Base-by-base conservation (phyloP, 2,888 invertebrate species). In the Acleris holmiana region DNA sequence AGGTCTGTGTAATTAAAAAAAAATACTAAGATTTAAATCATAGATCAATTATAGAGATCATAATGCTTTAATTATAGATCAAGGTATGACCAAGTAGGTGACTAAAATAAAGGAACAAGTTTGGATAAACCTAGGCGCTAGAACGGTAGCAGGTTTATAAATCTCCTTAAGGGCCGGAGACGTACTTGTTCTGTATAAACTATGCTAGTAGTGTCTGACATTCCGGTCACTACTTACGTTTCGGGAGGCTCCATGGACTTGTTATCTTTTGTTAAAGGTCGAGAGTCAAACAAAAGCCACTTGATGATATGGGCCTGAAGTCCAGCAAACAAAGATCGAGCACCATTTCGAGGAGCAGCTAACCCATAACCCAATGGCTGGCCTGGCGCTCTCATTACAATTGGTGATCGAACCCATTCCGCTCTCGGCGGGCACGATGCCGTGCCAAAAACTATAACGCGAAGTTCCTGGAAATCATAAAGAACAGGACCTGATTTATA, bases 251-350 rank as follows among this genome's bases (percentile, higher is more conserved):
- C 84, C 50, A 72, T 74, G n/a, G 89, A 85, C 70, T 92, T 92
- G 50, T 93, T 93, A 66, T 91, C 88, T 68, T 91, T 90, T 1
- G 84, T 86, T 77, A 82, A 71, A 68, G 91, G 92, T 54, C 90
- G 77, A 0, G 91, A 89, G 67, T 93, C 93, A 73, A 96, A 96
- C 21, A 96, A 88, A 67, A 96, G 87, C 85, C 95, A 94, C 78
- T 96, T 96, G 63, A 96, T 88, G 72, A 96, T 91, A 63, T 95
- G 94, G 0, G 95, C 96, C 74, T 96, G 96, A 0, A 96, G 91
- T 1, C 94, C 95, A 0, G 95, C 94, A 10, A 95, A 93, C 90
- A 64, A 93, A 77, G 78, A 95, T 74, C 95, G 85, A 4, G 94
- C 94, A 0, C 94, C 95, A 73, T 96, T 96, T 7, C 95, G 89